Base-by-base conservation (phyloP, 2,888 invertebrate species). In the Cheilosia scutellata region DNA sequence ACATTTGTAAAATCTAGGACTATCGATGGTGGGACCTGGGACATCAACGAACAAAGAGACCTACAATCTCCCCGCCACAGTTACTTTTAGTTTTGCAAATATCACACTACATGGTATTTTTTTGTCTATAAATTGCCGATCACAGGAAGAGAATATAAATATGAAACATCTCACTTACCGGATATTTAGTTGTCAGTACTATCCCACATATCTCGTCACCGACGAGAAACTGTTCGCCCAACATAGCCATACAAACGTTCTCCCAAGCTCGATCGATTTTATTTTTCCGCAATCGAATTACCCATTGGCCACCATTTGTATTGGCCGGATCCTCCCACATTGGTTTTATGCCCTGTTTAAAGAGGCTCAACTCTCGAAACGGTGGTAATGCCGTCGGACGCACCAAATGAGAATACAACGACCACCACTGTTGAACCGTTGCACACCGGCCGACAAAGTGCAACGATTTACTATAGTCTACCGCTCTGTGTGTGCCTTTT, bases 261-360 rank as follows among this genome's bases (percentile, higher is more conserved):
- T 99, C 99, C 99, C 99, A 99, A 91, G 98, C 98, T 87, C 98
- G 95, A 42, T 97, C 98, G 62, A 98, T 97, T 92, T 98, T 95
- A 88, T 98, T 97, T 94, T 99, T 99, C 91, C 97, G 96, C 91
- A 99, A 94, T 88, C 98, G 94, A 88, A 99, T 96, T 89, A 99
- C 97, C 99, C 99, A 99, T 94, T 99, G 99, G 33, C 99, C 99
- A 70, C 99, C 99, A 92, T 96, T 96, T 91, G 96, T 96, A 93
- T 99, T 99, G 60, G 98, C 97, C 79, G 96, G 95, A 93, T 99
- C 99, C 94, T 99, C 99, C 99, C 99, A 99, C 97, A 99, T 99
- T 27, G 99, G 99, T 92, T 98, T 97, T 90, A 99, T 98, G 89
- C 99, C 99, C 90, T 98, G 91, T 94, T 99, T 99, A 93, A 99